These are phyloP conservation scores for Thymelicus sylvestris DNA, from an alignment of 2,888 invertebrate genomes.

Conservation along the genomic window DNA sequence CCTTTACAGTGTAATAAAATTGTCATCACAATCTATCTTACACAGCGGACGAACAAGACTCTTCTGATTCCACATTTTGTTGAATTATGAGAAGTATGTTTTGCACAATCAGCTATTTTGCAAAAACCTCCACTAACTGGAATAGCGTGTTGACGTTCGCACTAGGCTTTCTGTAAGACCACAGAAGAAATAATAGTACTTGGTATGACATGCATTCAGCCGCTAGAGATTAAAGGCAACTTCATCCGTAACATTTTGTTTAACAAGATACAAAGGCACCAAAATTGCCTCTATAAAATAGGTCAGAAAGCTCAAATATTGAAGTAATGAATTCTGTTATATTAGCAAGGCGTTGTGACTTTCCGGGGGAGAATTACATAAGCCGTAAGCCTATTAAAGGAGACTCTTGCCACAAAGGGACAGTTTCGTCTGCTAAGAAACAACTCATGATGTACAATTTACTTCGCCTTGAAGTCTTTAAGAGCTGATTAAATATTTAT, in stretches of 20 bases:
- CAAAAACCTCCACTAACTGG: no score
- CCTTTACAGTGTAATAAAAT: background rate
- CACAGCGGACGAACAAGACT: no score
- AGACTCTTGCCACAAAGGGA: constrained; percentile 43
- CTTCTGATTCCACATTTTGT: no score
- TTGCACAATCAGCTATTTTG: no score
- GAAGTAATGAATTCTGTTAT: constrained; percentile 32
- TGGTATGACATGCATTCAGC: no score
- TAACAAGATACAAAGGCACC: constrained; percentile 3
- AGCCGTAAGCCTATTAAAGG: constrained; percentile 56
- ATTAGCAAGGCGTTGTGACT: constrained; percentile 23
- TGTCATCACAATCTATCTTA: background rate
- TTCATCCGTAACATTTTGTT: background rate
- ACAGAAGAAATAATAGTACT: no score
- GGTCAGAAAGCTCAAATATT: constrained; percentile 19
- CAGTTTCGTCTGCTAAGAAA: constrained; percentile 39
- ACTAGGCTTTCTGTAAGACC: no score
- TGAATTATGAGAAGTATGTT: no score
- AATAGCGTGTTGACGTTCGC: no score
- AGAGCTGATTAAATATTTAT: constrained; percentile 42
- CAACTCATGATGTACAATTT: constrained; percentile 38
- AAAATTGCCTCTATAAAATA: constrained; percentile 14
- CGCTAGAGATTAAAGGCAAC: background rate
- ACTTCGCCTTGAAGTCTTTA: constrained; percentile 44
- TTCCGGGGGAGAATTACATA: constrained; percentile 29